Conservation (phyloP, 2,797 vertebrate species). For the Miichthys miiuy region DNA sequence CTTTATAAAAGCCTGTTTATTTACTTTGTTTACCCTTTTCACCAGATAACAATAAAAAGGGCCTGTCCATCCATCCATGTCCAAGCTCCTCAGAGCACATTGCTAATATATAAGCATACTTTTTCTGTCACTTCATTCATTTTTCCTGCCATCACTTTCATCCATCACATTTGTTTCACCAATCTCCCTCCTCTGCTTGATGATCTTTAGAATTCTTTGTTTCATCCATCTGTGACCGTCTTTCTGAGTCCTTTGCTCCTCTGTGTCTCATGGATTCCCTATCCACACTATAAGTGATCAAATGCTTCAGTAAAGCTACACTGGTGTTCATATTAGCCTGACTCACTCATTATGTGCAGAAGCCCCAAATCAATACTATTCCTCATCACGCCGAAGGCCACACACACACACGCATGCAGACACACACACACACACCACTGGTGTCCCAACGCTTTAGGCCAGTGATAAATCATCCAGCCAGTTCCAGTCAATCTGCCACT, state of each 20-base stretch:
- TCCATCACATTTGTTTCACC: slow-evolving; percentile 33
- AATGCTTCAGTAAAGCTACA: slow-evolving; percentile 52
- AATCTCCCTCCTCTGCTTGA: slow-evolving; percentile 23
- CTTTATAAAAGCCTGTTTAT: slow-evolving; percentile 19
- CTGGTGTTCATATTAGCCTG: slow-evolving; percentile 57
- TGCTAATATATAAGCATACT: slow-evolving; percentile 16
- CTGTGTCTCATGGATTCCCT: slow-evolving; percentile 32
- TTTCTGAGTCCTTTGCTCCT: slow-evolving; percentile 28
- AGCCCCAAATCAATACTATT: slow-evolving; percentile 63
- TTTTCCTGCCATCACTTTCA: slow-evolving; percentile 41
- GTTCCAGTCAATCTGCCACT: slow-evolving; percentile 70
- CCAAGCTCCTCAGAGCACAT: slow-evolving; percentile 10
- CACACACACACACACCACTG: slow-evolving; percentile 23
- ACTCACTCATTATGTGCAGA: slow-evolving; percentile 52
- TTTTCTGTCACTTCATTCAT: slow-evolving; percentile 13
- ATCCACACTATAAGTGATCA: slow-evolving; percentile 48
- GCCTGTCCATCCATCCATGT: slow-evolving; percentile 36
- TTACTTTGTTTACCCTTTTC: slow-evolving; percentile 29
- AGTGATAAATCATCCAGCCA: slow-evolving; percentile 77
- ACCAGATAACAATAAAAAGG: slow-evolving; percentile 17
- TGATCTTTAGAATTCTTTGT: slow-evolving; percentile 44
- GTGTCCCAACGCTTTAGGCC: slow-evolving; percentile 60
- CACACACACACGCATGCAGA: slow-evolving; percentile 19
- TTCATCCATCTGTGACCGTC: slow-evolving; percentile 35
- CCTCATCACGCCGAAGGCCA: slow-evolving; percentile 44